These are phyloP conservation scores for Theonella swinhoei DNA, from an alignment of 37 sponge, comb jelly and placozoan genomes.

Conservation along the genomic window DNA sequence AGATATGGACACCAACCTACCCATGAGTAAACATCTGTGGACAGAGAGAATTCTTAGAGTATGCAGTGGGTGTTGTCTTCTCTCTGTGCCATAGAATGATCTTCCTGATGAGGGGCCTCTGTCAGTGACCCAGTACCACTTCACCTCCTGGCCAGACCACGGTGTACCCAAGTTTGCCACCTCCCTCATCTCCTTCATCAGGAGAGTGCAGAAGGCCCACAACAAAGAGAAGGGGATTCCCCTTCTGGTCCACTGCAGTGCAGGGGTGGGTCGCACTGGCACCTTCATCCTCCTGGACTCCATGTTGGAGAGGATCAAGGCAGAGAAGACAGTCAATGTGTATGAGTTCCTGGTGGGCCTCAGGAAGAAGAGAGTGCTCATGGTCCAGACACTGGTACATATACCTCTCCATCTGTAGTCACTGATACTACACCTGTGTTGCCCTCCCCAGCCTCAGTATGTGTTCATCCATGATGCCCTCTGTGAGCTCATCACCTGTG, in stretches of 20 bases:
- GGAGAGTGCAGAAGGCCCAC: conserved; percentile 64
- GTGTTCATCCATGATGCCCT: conserved; percentile 83
- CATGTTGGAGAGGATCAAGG: conserved; percentile 70
- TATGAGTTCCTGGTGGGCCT: conserved; percentile 59
- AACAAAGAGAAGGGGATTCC: conserved; percentile 40
- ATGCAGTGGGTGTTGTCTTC: background rate
- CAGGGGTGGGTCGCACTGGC: conserved; percentile 85
- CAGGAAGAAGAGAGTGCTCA: conserved; percentile 60
- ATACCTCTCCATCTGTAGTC: background rate
- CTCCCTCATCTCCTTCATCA: conserved; percentile 72
- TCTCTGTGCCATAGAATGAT: conserved; percentile 3
- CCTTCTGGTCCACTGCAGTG: conserved; percentile 90
- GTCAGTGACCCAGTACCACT: conserved; percentile 65
- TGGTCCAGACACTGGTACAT: conserved; percentile 85
- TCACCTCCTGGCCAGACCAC: conserved; percentile 68
- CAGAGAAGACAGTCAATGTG: conserved; percentile 53
- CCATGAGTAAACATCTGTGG: background rate
- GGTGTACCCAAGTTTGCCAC: conserved; percentile 91
- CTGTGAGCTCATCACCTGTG: conserved; percentile 69
- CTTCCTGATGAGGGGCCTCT: conserved; percentile 19
- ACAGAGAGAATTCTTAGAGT: background rate
- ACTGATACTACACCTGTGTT: background rate
- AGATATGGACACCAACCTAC: no score
- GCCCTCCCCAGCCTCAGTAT: conserved; percentile 65
- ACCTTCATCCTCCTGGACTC: conserved; percentile 82